Percentiles rank a stretch among this genome's conserved stretches.
Conservation (phyloP, 2,797 vertebrate genomes). For the Taenioides sp. region DNA sequence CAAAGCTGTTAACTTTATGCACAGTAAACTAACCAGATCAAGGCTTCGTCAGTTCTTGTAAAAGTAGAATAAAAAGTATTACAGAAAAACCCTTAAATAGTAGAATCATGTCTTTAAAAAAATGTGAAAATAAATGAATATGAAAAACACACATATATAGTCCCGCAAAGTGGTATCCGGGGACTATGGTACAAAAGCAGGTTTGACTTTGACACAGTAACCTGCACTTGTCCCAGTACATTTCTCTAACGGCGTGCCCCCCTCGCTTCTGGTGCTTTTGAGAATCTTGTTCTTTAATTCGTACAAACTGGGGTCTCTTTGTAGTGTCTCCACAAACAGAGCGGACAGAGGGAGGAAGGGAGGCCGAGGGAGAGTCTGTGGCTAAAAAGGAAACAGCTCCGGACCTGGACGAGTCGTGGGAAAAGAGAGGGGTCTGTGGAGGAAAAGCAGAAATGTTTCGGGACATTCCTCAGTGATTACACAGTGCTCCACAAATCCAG, state of each 20-base stretch:
- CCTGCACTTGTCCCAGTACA: conserved; percentile 27
- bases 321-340: conserved; percentile 62
- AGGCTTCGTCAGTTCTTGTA: not conserved
- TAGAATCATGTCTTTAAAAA: not conserved
- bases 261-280: conserved; percentile 49
- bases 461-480: conserved; percentile 86
- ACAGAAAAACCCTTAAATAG: not conserved
- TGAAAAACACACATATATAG: not conserved
- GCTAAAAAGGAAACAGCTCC: conserved; percentile 68
- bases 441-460: conserved; percentile 80
- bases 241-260: conserved; percentile 44
- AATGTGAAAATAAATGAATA: not conserved
- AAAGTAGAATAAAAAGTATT: not conserved
- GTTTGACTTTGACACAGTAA: conserved; percentile 23
- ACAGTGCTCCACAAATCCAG: conserved; percentile 78
- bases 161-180: not conserved
- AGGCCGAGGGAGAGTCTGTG: conserved; percentile 30
- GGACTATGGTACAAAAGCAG: not conserved
- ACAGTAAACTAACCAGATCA: not conserved
- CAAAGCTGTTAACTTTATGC: not conserved
- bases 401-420: conserved; percentile 77
- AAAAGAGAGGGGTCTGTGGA: conserved; percentile 77
- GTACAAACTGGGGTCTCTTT: conserved; percentile 61
- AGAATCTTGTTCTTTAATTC: conserved; percentile 59
- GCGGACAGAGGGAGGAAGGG: conserved; percentile 31